These are phyloP conservation scores for Crambe crambe DNA, from an alignment of 37 sponge, comb jelly and placozoan genomes.

Conservation along the genomic window DNA sequence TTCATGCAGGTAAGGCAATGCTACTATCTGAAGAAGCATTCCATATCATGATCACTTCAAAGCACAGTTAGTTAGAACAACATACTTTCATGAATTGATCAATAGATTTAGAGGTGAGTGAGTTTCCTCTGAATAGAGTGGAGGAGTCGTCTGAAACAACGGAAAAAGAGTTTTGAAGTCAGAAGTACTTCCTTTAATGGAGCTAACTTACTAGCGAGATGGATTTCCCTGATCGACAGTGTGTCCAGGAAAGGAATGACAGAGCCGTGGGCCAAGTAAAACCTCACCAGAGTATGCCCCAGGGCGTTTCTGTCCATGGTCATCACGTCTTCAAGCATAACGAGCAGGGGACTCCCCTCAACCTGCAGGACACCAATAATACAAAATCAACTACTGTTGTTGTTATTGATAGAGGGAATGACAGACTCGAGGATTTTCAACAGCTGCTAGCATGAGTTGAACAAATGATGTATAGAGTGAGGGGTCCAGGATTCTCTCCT, in stretches of 20 bases:
- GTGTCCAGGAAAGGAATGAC: constrained; percentile 68
- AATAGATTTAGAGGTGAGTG: constrained; percentile 84
- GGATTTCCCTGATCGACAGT: constrained; percentile 65
- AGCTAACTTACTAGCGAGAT: constrained; percentile 54
- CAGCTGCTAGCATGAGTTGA: constrained; percentile 70
- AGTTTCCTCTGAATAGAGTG: constrained; percentile 87
- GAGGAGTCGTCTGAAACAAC: constrained; percentile 37
- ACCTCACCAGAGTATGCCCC: constrained; percentile 76
- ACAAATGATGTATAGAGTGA: constrained; percentile 67
- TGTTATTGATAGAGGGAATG: background rate
- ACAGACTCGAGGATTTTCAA: constrained; percentile 28
- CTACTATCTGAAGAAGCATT: constrained; percentile 62
- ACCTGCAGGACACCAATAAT: constrained; percentile 23
- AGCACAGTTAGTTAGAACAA: background rate
- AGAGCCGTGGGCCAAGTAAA: constrained; percentile 81
- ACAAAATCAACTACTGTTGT: background rate
- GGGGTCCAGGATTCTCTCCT: constrained; percentile 74
- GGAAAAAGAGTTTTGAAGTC: background rate
- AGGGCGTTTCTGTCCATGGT: constrained; percentile 72
- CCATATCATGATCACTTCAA: background rate
- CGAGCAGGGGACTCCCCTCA: constrained; percentile 65
- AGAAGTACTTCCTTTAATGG: too few species aligned
- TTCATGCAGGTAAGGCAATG: constrained; percentile 79
- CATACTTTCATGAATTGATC: constrained; percentile 97
- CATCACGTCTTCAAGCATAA: constrained; percentile 76